Evolutionary conservation across 2,113 vertebrate species (phyloP).

Genomic region (Thymallus thymallus): DNA sequence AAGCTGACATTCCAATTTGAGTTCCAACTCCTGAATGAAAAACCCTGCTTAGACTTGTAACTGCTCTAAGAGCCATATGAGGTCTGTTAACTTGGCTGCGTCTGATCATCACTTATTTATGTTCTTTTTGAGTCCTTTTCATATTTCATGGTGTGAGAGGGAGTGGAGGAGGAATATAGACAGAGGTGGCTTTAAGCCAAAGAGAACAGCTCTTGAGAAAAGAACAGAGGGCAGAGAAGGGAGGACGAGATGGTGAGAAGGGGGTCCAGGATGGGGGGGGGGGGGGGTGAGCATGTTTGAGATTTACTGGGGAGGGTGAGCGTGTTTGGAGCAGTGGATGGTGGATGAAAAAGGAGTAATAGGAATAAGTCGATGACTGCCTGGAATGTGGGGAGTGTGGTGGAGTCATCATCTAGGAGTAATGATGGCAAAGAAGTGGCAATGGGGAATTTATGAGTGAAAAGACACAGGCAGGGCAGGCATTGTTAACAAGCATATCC

Average conservation of each 20-base stretch:
- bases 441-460: constrained; percentile 6
- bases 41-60: not conserved
- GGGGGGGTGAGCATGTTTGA: not conserved
- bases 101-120: constrained; percentile 22
- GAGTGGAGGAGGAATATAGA: constrained; percentile 8
- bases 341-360: not conserved
- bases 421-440: not conserved
- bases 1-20: constrained; percentile 28
- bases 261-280: not conserved
- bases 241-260: not conserved
- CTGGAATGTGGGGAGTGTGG: not conserved
- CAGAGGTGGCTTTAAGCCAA: not conserved
- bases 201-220: not conserved
- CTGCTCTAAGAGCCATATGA: not conserved
- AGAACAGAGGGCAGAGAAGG: not conserved
- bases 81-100: constrained; percentile 9
- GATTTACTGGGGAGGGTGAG: not conserved
- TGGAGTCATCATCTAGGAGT: constrained; percentile 2
- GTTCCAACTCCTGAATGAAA: not conserved
- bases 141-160: constrained; percentile 19
- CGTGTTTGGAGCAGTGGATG: constrained; percentile 4
- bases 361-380: constrained; percentile 1
- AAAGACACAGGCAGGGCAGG: not conserved
- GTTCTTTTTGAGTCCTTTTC: constrained; percentile 15
- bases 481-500: constrained; percentile 10